These are phyloP conservation scores for Rhamnusium bicolor DNA, from an alignment of 2,888 invertebrate species.

Conservation along the genomic window DNA sequence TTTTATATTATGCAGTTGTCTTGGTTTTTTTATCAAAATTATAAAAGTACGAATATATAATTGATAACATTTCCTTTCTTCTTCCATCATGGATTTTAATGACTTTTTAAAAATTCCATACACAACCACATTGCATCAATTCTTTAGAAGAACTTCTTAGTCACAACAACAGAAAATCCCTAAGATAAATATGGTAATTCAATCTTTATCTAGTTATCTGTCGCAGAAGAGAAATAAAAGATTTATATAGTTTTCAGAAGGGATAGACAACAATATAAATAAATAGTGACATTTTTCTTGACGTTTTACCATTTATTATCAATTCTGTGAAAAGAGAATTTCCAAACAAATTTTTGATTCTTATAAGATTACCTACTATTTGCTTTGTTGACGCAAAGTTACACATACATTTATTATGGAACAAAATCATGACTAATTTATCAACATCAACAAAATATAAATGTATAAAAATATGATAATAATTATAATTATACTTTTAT, in stretches of 20 bases:
- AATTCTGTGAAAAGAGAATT: not conserved
- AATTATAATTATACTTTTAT: no score
- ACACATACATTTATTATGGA: not conserved
- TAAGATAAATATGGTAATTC: no score
- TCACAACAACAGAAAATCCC: not conserved
- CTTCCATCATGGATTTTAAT: not conserved
- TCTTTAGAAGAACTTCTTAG: no score
- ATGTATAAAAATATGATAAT: no score
- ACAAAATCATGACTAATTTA: not conserved
- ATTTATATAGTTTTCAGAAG: not conserved
- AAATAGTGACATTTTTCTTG: not conserved
- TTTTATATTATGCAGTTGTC: not conserved
- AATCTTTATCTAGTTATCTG: no score
- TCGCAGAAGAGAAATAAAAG: not conserved
- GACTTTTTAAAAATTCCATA: not conserved
- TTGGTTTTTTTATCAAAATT: not conserved
- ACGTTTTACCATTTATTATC: not conserved
- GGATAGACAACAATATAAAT: not conserved
- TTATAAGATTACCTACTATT: not conserved
- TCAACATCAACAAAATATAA: no score
- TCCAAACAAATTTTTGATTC: no score
- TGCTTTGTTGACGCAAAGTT: not conserved
- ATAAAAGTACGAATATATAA: no score
- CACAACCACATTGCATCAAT: not conserved
- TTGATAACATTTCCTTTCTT: no score